phyloP scores from a whole-genome alignment of 2,888 invertebrate genomes.

The Tetragnatha montana region DNA sequence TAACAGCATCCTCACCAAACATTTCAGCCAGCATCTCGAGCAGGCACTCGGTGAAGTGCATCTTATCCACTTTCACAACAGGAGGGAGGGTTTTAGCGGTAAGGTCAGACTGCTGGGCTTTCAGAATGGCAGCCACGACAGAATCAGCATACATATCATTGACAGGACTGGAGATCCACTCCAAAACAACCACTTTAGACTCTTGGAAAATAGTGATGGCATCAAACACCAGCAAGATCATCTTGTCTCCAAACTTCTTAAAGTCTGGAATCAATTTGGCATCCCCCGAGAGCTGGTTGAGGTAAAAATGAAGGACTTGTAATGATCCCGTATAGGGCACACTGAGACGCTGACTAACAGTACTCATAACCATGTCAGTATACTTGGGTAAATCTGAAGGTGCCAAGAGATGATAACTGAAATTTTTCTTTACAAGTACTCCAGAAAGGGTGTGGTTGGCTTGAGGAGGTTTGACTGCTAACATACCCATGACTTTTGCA shows the following conservation, averaged over 20 bases:
- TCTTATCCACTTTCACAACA: conserved; percentile 86
- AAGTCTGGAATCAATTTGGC: conserved; percentile 81
- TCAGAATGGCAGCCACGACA: conserved; percentile 89
- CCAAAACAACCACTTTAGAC: conserved; percentile 88
- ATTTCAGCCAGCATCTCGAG: conserved; percentile 94
- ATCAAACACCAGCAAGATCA: conserved; percentile 87
- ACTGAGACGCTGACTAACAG: conserved; percentile 93
- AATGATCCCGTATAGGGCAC: conserved; percentile 88
- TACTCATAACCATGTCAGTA: conserved; percentile 95
- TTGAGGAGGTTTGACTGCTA: conserved; percentile 89
- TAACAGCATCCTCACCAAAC: conserved; percentile 95
- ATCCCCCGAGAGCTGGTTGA: conserved; percentile 72
- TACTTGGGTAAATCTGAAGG: conserved; percentile 95
- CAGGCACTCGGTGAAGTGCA: conserved; percentile 93
- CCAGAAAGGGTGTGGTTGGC: conserved; percentile 90
- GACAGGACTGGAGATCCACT: conserved; percentile 96
- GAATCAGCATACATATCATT: conserved; percentile 99
- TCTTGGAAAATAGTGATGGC: conserved; percentile 89
- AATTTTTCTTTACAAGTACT: conserved; percentile 96
- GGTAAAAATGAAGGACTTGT: conserved; percentile 76
- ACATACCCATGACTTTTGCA: conserved; percentile 96
- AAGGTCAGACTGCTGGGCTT: conserved; percentile 81
- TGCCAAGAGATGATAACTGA: conserved; percentile 96
- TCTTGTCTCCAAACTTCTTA: conserved; percentile 76
- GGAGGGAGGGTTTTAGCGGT: conserved; percentile 64